Evolutionary conservation across 1,140 invertebrate species (phyloP), one percentile per base, ranked within the genome.

Genomic region (Drosophila parabipectinata): DNA sequence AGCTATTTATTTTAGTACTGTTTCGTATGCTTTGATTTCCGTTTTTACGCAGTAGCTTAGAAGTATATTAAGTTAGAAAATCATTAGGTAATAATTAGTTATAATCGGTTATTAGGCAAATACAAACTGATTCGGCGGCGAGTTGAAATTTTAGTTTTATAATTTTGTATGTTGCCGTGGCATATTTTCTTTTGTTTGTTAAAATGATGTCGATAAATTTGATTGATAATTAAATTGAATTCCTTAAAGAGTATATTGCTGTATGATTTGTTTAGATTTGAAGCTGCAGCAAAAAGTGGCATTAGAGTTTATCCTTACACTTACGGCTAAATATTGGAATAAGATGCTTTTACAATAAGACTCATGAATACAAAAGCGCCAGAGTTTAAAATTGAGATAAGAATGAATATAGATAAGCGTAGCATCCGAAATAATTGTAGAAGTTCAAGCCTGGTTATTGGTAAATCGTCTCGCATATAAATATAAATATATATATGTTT

Each of bases 1-100:
- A 79, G 50, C 75, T 82, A 83, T 71, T 69, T 62, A 48, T 88
- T 87, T 82, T 76, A 82, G 71, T 82, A 79, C 53, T 76, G 57
- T 79, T 87, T 64, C 72, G 77, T 73, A 85, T 85, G 56, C 61
- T 80, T 84, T 77, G 63, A 80, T 80, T 84, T 81, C 24, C 41
- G 18, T 64, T 52, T 39, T 53, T 51, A 44, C 30, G 18, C 57
- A 39, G 10, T 68, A 72, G 60, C 57, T 72, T 72, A 64, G 21
- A 71, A 58, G n/a, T 79, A 72, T 56, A 72, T 66, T 72, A 77
- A 58, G 41, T 71, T 75, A 62, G 59, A 73, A 75, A 83, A 71
- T 56, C 6, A 69, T 69, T 69, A 53, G 24, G 32, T 52, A 30
- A 34, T 60, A 45, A 30, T 51, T 60, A 52, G 28, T 37, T 26